Conservation (phyloP, 2,888 invertebrate genomes). For the Nebria brevicollis region DNA sequence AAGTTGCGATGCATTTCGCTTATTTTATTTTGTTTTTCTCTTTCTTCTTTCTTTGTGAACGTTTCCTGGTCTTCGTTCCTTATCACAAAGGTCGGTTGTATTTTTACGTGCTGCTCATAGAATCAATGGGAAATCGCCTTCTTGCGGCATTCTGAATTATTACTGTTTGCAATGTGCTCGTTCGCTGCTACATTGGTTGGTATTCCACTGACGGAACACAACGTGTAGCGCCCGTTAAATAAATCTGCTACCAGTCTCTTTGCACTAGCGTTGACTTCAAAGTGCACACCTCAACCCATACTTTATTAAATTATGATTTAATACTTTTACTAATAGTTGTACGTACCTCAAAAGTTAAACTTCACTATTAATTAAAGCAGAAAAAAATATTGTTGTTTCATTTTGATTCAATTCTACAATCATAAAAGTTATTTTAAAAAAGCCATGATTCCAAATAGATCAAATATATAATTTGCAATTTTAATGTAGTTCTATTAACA, state of each 20-base stretch:
- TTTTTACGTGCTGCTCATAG: conserved; percentile 30
- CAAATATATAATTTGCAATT: too few species aligned
- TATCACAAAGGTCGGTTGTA: conserved; percentile 10
- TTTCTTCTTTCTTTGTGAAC: background rate
- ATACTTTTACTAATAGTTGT: too few species aligned
- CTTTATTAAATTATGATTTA: background rate
- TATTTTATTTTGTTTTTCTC: background rate
- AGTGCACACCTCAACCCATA: too few species aligned
- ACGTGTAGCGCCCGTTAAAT: conserved; percentile 27
- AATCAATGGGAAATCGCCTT: conserved; percentile 39
- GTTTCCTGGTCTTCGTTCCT: background rate
- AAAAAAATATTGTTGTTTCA: too few species aligned
- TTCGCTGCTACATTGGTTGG: conserved; percentile 30
- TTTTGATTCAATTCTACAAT: too few species aligned
- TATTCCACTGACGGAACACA: conserved; percentile 20
- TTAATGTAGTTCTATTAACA: too few species aligned
- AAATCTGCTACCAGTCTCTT: conserved; percentile 17
- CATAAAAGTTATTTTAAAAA: too few species aligned
- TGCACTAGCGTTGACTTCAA: background rate
- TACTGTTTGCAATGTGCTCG: conserved; percentile 32
- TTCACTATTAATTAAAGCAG: too few species aligned
- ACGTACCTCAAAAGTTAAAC: too few species aligned
- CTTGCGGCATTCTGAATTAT: conserved; percentile 33
- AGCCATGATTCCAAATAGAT: too few species aligned
- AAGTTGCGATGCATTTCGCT: background rate